A percentile compares a stretch with the other conserved stretches of the same genome.
phyloP scores from a whole-genome alignment of 2,888 invertebrate genomes.

The Scaptomyza flava region DNA sequence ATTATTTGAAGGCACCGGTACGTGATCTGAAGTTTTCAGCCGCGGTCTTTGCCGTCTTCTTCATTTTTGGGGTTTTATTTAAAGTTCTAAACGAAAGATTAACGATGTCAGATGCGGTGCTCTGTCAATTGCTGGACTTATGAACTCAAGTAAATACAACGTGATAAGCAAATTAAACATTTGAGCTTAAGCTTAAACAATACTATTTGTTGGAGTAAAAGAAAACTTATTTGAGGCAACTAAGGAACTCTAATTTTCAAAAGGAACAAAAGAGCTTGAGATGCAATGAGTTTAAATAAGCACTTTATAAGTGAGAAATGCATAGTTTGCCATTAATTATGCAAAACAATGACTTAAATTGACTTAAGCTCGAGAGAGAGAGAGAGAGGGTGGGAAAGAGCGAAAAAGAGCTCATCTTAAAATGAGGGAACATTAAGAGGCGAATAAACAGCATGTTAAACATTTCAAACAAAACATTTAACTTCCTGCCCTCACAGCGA shows the following conservation, averaged over 20 bases:
- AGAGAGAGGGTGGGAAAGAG: neutral
- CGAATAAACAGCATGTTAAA: conserved; percentile 39
- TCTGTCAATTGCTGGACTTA: conserved; percentile 41
- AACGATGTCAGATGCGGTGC: conserved; percentile 62
- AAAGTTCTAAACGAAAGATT: conserved; percentile 60
- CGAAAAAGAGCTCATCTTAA: conserved; percentile 9
- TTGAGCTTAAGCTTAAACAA: neutral
- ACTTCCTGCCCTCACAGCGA: conserved; percentile 58
- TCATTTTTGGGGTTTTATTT: conserved; percentile 32
- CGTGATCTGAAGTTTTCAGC: conserved; percentile 65
- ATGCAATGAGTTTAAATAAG: conserved; percentile 1
- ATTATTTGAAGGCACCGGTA: conserved; percentile 55
- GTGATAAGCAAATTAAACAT: conserved; percentile 47
- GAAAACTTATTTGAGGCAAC: no score
- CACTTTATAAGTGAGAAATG: conserved; percentile 26
- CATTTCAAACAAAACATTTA: conserved; percentile 59
- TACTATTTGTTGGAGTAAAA: neutral
- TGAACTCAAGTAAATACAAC: conserved; percentile 21
- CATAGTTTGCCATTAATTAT: conserved; percentile 32
- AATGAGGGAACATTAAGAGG: conserved; percentile 44
- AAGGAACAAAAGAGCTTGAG: neutral
- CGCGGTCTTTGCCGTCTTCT: conserved; percentile 27
- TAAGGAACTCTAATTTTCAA: neutral
- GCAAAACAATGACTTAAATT: conserved; percentile 19
- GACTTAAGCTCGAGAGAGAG: conserved; percentile 10